phyloP scores from a whole-genome alignment of 2,797 vertebrate genomes.

The Protosalanx chinensis region DNA sequence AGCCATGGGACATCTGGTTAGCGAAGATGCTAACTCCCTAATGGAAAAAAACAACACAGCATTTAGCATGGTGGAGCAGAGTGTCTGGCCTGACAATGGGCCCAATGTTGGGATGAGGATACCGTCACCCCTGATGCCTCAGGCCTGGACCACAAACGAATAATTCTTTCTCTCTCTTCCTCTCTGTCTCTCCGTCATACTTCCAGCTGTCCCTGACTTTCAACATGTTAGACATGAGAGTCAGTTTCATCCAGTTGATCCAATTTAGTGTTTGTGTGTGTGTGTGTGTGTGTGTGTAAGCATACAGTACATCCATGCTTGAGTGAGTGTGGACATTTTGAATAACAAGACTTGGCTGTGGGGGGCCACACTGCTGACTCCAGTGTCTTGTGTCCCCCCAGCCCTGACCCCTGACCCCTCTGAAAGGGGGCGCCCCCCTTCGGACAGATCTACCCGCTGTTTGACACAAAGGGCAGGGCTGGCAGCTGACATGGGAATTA shows the following conservation, averaged over 20 bases:
- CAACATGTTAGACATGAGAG: too few species aligned
- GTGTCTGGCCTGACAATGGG: neutral
- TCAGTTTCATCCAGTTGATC: too few species aligned
- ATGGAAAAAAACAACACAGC: slow-evolving; percentile 12
- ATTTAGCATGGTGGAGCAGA: neutral
- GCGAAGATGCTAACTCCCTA: neutral
- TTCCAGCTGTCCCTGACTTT: too few species aligned
- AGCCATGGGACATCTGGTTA: neutral
- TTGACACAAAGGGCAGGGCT: slow-evolving; percentile 4
- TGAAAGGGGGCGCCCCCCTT: neutral
- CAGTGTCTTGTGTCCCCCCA: slow-evolving; percentile 2
- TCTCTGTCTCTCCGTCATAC: neutral
- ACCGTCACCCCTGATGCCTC: neutral
- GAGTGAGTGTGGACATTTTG: neutral
- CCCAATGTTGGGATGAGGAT: neutral
- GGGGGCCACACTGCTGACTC: slow-evolving; percentile 7
- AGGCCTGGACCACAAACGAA: neutral
- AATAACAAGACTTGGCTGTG: neutral
- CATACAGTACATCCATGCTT: neutral
- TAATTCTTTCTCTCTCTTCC: neutral
- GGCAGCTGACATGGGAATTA: slow-evolving; percentile 15
- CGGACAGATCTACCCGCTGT: slow-evolving; percentile 8
- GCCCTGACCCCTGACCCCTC: neutral
- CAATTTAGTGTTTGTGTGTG: neutral
- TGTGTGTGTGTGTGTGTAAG: neutral